Evolutionary conservation across 2,797 vertebrate genomes (phyloP).

Genomic region (Anabas testudineus): DNA sequence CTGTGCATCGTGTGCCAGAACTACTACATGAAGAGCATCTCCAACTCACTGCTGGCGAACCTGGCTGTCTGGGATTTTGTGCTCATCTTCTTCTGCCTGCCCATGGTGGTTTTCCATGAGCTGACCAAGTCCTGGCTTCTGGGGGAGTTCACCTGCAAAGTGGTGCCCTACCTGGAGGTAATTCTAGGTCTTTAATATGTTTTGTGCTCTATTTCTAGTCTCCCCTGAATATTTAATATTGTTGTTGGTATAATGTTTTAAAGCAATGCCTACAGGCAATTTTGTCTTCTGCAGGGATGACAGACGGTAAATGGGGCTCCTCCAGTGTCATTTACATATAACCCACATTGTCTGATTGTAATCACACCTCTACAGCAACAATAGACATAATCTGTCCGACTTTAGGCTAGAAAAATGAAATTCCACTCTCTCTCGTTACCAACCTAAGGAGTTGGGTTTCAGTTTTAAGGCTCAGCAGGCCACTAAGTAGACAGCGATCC

Average conservation of each 20-base stretch:
- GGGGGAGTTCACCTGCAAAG: constrained; percentile 97
- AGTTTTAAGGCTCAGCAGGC: constrained; percentile 16
- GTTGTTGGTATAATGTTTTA: not conserved
- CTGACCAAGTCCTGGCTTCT: constrained; percentile 97
- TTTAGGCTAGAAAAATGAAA: not conserved
- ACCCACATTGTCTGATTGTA: constrained; percentile 18
- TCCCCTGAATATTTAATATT: not conserved
- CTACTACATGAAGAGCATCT: constrained; percentile 99
- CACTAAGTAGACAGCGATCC: constrained; percentile 9
- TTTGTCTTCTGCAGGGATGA: constrained; percentile 2
- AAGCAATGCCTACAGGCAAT: not conserved
- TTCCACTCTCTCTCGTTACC: not conserved
- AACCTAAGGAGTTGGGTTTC: constrained; percentile 26
- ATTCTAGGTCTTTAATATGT: constrained; percentile 7
- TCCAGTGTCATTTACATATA: constrained; percentile 22
- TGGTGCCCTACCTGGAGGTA: constrained; percentile 98
- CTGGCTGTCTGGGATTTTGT: constrained; percentile 97
- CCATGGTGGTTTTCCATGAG: constrained; percentile 96
- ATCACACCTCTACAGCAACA: constrained; percentile 25
- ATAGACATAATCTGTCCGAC: constrained; percentile 6
- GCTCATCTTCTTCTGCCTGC: constrained; percentile 95
- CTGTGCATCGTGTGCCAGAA: constrained; percentile 99
- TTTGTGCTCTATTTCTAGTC: not conserved
- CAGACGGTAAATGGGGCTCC: constrained; percentile 25
- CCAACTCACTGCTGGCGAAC: constrained; percentile 96